A percentile compares a stretch with the other conserved stretches of the same genome.
These are phyloP conservation scores for Acropternis orthonyx DNA, from an alignment of 2,797 vertebrate species.

Conservation along the genomic window DNA sequence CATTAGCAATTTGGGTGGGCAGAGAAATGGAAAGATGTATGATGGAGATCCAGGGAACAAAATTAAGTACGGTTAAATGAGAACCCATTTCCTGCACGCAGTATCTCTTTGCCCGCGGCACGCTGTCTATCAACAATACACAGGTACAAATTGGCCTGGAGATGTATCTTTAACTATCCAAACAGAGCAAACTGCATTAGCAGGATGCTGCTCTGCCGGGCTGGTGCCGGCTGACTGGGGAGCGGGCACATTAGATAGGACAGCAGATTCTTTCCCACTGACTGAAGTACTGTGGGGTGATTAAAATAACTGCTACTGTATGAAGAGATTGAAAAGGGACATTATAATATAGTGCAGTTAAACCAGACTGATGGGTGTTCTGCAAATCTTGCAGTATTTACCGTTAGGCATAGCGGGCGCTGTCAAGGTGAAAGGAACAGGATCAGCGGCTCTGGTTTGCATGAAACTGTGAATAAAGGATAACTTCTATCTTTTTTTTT, in stretches of 20 bases:
- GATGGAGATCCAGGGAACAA: slow-evolving; percentile 56
- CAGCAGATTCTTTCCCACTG: slow-evolving; percentile 20
- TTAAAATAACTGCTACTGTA: slow-evolving; percentile 20
- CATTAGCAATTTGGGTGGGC: slow-evolving; percentile 70
- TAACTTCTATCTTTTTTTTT: not conserved
- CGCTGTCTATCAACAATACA: slow-evolving; percentile 60
- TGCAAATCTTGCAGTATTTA: slow-evolving; percentile 18
- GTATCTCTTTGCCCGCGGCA: slow-evolving; percentile 49
- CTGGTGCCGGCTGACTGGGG: slow-evolving; percentile 11
- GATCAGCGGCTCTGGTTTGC: not conserved
- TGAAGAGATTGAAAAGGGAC: not conserved
- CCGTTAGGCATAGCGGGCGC: not conserved
- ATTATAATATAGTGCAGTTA: not conserved
- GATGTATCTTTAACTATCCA: slow-evolving; percentile 46
- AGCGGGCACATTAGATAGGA: not conserved
- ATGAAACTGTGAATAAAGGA: not conserved
- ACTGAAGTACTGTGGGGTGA: slow-evolving; percentile 4
- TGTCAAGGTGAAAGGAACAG: slow-evolving; percentile 16
- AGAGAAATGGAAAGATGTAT: slow-evolving; percentile 60
- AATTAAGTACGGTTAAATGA: slow-evolving; percentile 70
- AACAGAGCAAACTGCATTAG: slow-evolving; percentile 59
- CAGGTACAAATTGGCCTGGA: slow-evolving; percentile 65
- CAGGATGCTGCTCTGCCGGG: slow-evolving; percentile 4
- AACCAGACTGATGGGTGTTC: not conserved
- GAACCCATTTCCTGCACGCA: slow-evolving; percentile 68